These are phyloP conservation scores for Heliocidaris erythrogramma DNA, from an alignment of 35 echinoderm and acorn worm genomes.

Conservation along the genomic window DNA sequence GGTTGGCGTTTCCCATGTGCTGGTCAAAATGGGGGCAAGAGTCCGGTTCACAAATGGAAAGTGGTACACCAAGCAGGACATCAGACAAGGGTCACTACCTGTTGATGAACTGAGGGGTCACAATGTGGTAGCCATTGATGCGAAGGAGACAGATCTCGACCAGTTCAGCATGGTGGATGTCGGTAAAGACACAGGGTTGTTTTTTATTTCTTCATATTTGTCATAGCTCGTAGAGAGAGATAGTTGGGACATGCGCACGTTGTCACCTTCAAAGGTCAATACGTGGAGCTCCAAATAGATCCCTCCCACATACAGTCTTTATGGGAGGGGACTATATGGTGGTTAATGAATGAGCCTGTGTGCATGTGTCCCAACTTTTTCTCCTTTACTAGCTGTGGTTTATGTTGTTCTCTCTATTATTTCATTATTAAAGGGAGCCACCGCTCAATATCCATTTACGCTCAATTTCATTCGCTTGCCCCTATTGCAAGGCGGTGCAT, in stretches of 20 bases:
- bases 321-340: no score
- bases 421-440: neutral
- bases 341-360: no score
- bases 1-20: conserved; percentile 51
- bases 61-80: conserved; percentile 58
- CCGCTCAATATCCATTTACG: no score
- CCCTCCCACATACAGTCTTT: no score
- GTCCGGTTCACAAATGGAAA: conserved; percentile 80
- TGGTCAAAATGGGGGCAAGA: conserved; percentile 59
- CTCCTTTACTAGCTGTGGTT: no score
- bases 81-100: conserved; percentile 26
- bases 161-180: conserved; percentile 68
- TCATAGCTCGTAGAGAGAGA: neutral
- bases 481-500: no score
- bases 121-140: conserved; percentile 73
- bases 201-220: neutral
- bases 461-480: no score
- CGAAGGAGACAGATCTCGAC: conserved; percentile 66
- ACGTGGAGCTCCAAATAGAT: no score
- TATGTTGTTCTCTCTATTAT: neutral
- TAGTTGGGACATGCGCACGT: no score
- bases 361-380: no score
- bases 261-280: no score
- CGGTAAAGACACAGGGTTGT: conserved; percentile 59
- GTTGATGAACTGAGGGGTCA: conserved; percentile 42